These are phyloP conservation scores for Glaucomys volans DNA, from an alignment of 2,113 vertebrate genomes.

Conservation along the genomic window DNA sequence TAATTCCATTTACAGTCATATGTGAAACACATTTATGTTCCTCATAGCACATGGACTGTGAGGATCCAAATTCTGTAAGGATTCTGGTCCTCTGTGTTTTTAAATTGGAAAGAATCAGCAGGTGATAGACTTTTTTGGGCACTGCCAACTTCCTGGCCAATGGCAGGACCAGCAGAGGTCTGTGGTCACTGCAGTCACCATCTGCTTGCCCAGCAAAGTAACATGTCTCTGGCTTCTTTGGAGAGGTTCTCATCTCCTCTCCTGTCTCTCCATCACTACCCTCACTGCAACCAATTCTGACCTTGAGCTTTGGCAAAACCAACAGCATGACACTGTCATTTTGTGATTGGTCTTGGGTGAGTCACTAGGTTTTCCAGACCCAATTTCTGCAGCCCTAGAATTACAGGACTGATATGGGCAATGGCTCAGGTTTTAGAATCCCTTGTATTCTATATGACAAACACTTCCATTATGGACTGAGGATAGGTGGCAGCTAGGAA, in stretches of 20 bases:
- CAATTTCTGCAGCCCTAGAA: neutral
- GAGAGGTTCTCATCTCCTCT: neutral
- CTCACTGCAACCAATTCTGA: neutral
- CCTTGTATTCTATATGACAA: neutral
- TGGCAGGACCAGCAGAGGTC: neutral
- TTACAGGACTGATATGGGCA: neutral
- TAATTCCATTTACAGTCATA: neutral
- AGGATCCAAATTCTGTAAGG: neutral
- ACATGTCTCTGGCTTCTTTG: neutral
- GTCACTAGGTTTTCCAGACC: neutral
- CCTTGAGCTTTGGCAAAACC: constrained; percentile 58
- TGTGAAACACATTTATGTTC: neutral
- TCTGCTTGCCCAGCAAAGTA: neutral
- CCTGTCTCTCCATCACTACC: neutral
- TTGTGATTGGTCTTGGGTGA: neutral
- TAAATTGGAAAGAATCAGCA: neutral
- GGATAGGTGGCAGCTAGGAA: constrained; percentile 70
- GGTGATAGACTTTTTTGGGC: neutral
- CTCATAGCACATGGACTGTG: neutral
- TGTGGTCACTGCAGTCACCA: neutral
- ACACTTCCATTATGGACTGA: constrained; percentile 66
- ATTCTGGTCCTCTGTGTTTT: neutral
- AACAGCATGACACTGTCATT: neutral
- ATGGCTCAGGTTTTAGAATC: neutral
- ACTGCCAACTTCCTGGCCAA: neutral